phyloP scores from a whole-genome alignment of 2,113 vertebrate species.

The Oncorhynchus gorbuscha region DNA sequence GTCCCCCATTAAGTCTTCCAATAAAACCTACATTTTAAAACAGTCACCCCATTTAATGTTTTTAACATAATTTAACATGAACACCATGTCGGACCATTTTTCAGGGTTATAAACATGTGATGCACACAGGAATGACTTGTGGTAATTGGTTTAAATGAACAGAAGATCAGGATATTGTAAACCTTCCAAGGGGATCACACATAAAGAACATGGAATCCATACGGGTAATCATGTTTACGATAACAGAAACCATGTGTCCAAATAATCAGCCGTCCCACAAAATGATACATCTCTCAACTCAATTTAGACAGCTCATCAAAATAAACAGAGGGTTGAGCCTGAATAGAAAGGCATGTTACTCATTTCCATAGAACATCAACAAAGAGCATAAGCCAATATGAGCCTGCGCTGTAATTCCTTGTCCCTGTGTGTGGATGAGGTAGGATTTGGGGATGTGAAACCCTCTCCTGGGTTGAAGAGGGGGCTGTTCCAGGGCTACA shows the following conservation, averaged over 20 bases:
- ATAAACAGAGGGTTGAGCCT: constrained; percentile 30
- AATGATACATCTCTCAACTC: constrained; percentile 29
- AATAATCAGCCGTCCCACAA: constrained; percentile 40
- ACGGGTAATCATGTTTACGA: constrained; percentile 36
- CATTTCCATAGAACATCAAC: constrained; percentile 14
- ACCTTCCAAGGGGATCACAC: constrained; percentile 26
- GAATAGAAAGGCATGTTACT: background rate
- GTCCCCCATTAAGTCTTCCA: constrained; percentile 22
- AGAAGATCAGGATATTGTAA: constrained; percentile 46
- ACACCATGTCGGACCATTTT: constrained; percentile 30
- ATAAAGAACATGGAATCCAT: constrained; percentile 9
- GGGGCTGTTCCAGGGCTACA: constrained; percentile 17
- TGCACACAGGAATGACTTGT: constrained; percentile 32
- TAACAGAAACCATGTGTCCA: constrained; percentile 58
- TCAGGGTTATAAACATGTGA: constrained; percentile 50
- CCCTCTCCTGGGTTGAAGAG: background rate
- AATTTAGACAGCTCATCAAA: constrained; percentile 42
- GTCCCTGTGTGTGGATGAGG: constrained; percentile 31
- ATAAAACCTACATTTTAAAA: constrained; percentile 44
- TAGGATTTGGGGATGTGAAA: constrained; percentile 1
- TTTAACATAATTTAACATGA: constrained; percentile 20
- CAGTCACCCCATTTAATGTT: constrained; percentile 31
- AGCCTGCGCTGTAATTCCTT: constrained; percentile 12
- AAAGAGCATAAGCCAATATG: constrained; percentile 19
- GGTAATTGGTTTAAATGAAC: constrained; percentile 57